Conservation (phyloP, 2,888 invertebrate species). For the Ophion slaviceki region DNA sequence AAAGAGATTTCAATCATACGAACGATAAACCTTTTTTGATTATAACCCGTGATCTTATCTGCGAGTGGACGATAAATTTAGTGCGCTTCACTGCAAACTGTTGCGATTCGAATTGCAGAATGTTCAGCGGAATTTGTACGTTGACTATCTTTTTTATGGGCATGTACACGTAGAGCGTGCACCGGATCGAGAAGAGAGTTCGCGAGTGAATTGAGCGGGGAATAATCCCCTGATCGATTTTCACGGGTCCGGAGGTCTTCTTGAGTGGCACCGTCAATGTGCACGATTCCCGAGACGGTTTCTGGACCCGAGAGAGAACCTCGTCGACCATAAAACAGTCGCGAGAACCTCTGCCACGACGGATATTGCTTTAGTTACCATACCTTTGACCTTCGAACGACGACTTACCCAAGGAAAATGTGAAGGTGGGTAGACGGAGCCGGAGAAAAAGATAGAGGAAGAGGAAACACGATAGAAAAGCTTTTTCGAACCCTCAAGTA, state of each 20-base stretch:
- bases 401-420: slow-evolving; percentile 43
- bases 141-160: background rate
- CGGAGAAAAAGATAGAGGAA: slow-evolving; percentile 24
- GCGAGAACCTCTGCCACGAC: slow-evolving; percentile 59
- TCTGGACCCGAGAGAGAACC: slow-evolving; percentile 27
- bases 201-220: slow-evolving; percentile 36
- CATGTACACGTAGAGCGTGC: background rate
- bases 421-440: slow-evolving; percentile 20
- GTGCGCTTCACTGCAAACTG: no score
- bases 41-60: no score
- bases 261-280: slow-evolving; percentile 24
- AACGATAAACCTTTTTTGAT: no score
- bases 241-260: slow-evolving; percentile 28
- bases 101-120: no score
- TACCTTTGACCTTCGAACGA: slow-evolving; percentile 70
- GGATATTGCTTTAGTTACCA: slow-evolving; percentile 80
- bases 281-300: slow-evolving; percentile 44
- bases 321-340: slow-evolving; percentile 58
- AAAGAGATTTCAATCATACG: no score
- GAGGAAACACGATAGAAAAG: slow-evolving; percentile 38
- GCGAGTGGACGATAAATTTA: no score
- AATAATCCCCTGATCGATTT: slow-evolving; percentile 59
- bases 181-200: background rate
- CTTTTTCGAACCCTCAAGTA: slow-evolving; percentile 36
- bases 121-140: background rate